These are phyloP conservation scores for Corythaixoides concolor DNA, from an alignment of 2,113 vertebrate species.

Conservation along the genomic window DNA sequence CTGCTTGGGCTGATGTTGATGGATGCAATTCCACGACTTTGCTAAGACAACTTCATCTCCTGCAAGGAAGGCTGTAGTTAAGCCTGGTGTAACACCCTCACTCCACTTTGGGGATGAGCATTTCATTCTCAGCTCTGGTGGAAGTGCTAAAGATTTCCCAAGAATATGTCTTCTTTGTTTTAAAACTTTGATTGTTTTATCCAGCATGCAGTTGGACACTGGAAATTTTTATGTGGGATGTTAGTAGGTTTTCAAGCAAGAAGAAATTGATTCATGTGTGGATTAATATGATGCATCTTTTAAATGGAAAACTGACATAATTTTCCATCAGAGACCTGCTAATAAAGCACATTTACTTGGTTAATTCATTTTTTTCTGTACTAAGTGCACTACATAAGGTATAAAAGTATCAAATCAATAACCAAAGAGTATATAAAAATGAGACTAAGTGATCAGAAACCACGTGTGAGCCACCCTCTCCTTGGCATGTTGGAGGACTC, in stretches of 20 bases:
- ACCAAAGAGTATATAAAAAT: slow-evolving; percentile 19
- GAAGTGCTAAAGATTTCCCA: background rate
- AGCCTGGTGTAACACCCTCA: background rate
- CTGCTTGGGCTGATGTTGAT: background rate
- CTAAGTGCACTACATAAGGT: slow-evolving; percentile 33
- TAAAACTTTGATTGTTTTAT: background rate
- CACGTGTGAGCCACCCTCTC: background rate
- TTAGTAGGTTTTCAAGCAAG: background rate
- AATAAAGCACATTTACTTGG: slow-evolving; percentile 13
- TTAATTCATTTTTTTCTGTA: slow-evolving; percentile 14
- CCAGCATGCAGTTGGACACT: background rate
- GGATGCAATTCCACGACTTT: background rate
- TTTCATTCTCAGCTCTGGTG: background rate
- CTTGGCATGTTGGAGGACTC: background rate
- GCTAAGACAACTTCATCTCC: background rate
- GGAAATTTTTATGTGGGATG: background rate
- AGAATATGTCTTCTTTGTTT: background rate
- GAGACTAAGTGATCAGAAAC: background rate
- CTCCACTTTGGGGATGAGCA: background rate
- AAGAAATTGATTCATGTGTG: slow-evolving; percentile 5
- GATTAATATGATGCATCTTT: slow-evolving; percentile 32
- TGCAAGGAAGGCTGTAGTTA: fast-evolving
- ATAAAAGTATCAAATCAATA: slow-evolving; percentile 27
- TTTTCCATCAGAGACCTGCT: slow-evolving; percentile 19
- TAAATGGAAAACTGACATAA: slow-evolving; percentile 34